A percentile compares a stretch with the other conserved stretches of the same genome.
These are phyloP conservation scores for Tylochromis polylepis DNA, from an alignment of 2,113 vertebrate genomes.

Conservation along the genomic window DNA sequence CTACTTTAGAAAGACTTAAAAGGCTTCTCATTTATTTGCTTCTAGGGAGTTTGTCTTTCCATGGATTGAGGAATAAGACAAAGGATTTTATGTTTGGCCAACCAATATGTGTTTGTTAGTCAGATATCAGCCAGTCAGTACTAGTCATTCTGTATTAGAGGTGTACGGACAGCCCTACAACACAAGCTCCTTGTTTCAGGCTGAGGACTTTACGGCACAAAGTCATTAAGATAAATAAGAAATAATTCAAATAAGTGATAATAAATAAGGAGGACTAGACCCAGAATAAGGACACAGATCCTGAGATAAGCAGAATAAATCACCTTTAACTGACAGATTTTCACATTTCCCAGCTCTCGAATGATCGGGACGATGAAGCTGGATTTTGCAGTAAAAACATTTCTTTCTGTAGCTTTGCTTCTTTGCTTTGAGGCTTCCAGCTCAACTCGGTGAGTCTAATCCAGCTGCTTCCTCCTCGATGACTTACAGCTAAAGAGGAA, in stretches of 20 bases:
- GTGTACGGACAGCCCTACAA: not conserved
- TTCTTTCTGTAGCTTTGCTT: not conserved
- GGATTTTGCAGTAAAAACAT: not conserved
- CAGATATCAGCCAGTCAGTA: not conserved
- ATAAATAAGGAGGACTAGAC: too few species aligned
- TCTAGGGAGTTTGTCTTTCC: not conserved
- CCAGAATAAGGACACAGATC: not conserved
- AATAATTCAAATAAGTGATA: not conserved
- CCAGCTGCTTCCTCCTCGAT: not conserved
- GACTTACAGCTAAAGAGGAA: not conserved
- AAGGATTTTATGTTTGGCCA: not conserved
- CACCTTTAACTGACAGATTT: not conserved
- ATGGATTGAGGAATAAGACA: not conserved
- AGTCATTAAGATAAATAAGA: not conserved
- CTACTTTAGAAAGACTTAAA: not conserved
- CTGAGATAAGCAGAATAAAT: not conserved
- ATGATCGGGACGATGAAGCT: fast-evolving
- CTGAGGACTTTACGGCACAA: not conserved
- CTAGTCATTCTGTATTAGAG: fast-evolving
- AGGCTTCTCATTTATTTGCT: not conserved
- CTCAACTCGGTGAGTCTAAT: not conserved
- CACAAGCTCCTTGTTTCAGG: not conserved
- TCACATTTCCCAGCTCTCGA: not conserved
- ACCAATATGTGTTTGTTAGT: not conserved
- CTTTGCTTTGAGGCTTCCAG: not conserved